Percentiles rank a stretch among this genome's conserved stretches.
These are phyloP conservation scores for Aphelenchoides besseyi DNA, from an alignment of 1,140 invertebrate genomes.

Conservation along the genomic window DNA sequence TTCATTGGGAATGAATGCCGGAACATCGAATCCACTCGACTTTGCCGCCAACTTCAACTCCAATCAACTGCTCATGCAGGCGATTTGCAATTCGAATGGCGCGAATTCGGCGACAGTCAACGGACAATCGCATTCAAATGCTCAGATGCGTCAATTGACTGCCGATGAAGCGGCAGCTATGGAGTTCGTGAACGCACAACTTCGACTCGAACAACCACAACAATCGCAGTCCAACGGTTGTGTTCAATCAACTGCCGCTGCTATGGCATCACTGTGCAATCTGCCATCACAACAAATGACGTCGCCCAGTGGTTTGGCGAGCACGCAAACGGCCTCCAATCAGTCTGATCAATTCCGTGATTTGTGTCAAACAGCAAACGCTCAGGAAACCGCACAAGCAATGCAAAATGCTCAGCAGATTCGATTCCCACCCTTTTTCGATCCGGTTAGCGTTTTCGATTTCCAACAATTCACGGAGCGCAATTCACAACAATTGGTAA, in stretches of 20 bases:
- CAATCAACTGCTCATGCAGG: constrained; percentile 18
- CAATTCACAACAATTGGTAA: constrained; percentile 7
- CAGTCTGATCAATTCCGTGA: neutral
- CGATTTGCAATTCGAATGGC: neutral
- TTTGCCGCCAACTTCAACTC: constrained; percentile 12
- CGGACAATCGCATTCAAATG: neutral
- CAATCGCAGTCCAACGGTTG: neutral
- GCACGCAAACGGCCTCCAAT: neutral
- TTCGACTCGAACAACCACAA: neutral
- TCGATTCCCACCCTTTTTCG: constrained; percentile 8
- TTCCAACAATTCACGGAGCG: constrained; percentile 10
- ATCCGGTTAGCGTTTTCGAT: constrained; percentile 12
- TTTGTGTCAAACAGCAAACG: neutral
- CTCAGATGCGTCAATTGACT: neutral
- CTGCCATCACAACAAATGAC: neutral
- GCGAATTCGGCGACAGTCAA: neutral
- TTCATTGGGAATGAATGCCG: neutral
- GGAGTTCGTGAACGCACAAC: neutral
- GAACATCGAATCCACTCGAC: neutral
- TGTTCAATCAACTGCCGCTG: neutral
- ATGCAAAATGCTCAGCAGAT: neutral
- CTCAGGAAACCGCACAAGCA: neutral
- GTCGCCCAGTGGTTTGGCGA: constrained; percentile 1
- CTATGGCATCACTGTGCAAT: neutral
- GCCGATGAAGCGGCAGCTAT: constrained; percentile 3